Base-by-base conservation (phyloP, 1,140 invertebrate genomes). In the Drosophila sturtevanti region DNA sequence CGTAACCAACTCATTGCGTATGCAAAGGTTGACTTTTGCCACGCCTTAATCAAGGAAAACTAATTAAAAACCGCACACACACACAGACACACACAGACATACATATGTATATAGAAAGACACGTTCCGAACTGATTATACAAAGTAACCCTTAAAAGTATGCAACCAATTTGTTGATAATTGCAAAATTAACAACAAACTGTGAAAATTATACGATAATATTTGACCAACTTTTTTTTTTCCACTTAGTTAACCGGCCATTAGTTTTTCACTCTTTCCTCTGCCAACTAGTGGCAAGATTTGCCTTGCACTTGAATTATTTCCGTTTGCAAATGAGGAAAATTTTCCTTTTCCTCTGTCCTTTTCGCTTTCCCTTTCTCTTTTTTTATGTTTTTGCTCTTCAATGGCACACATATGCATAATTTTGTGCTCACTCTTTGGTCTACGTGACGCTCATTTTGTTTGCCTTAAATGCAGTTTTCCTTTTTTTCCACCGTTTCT, bases 231-330 rank as follows among this genome's bases (percentile, higher is more conserved):
- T 68, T 85, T 63, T 66, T 63, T 66, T 68, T 72, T 68, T 69
- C 44, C 58, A 56, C 71, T 68, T 84, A 77, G 67, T 63, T 81
- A 80, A 74, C 81, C 79, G 27, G 5, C 27, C 27, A 31, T 31
- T 18, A 38, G n/a, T n/a, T n/a, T n/a, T 21, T 38, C 21, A 11
- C 10, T 80, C 86, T 87, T 82, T 81, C 81, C 78, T 73, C 66
- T 74, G 73, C 70, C 80, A 73, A 56, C 59, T 65, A 78, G 76
- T 31, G 81, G 68, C 77, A 85, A 78, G 81, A 85, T 85, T 87
- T 87, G 79, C 81, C 82, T 82, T 86, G 81, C 81, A 87, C 81
- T 87, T 82, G 84, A 86, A 86, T 82, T 87, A 86, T 86, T 87
- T 86, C 81, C 81, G 79, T 76, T 86, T 76, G 68, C 79, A 70